Conservation (phyloP, 35 echinoderm and acorn worm species). For the Patiria miniata region DNA sequence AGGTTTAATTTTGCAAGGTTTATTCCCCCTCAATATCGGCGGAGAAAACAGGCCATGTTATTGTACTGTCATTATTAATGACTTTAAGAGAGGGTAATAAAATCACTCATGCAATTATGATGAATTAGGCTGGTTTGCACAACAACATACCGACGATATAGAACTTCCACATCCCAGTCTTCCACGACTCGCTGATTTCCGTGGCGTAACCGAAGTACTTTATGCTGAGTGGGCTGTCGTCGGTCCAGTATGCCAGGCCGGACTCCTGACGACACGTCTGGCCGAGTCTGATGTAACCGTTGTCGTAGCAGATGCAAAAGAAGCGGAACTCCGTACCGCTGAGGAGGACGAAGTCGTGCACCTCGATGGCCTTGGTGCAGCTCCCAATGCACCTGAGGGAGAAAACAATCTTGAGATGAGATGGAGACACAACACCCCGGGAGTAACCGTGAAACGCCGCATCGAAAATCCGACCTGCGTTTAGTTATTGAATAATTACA, state of each 20-base stretch:
- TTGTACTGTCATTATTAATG: too few species aligned
- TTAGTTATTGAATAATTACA: too few species aligned
- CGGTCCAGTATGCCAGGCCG: constrained; percentile 2
- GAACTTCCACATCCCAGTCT: constrained; percentile 46
- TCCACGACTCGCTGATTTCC: neutral
- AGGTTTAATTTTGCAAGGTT: too few species aligned
- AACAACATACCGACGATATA: neutral
- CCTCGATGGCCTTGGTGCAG: neutral
- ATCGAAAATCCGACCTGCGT: too few species aligned
- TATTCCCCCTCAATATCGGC: too few species aligned
- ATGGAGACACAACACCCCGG: too few species aligned
- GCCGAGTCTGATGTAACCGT: neutral
- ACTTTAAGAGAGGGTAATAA: too few species aligned
- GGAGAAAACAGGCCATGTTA: too few species aligned
- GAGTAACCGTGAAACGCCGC: too few species aligned
- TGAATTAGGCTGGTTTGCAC: too few species aligned
- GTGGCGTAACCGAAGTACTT: constrained; percentile 22
- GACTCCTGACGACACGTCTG: neutral
- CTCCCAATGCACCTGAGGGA: constrained; percentile 7
- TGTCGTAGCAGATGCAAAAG: constrained; percentile 29
- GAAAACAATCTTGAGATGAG: too few species aligned
- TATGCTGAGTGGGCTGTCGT: neutral
- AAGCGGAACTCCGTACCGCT: constrained; percentile 9
- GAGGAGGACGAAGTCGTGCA: neutral
- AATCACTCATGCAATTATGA: too few species aligned